These are phyloP conservation scores for Dipus sagitta DNA, from an alignment of 2,797 vertebrate genomes.

Conservation along the genomic window DNA sequence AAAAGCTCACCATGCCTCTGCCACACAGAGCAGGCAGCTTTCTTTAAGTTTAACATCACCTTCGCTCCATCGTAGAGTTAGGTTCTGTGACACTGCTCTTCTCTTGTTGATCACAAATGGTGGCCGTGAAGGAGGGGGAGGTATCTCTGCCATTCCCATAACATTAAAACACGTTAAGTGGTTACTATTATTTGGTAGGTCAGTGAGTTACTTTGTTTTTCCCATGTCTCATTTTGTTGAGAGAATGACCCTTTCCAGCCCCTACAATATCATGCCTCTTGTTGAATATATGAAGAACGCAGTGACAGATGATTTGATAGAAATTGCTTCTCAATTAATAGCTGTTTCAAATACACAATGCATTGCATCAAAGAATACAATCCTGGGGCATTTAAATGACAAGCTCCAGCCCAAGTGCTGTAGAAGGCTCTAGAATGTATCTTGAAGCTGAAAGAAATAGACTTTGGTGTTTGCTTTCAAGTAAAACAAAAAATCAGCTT, in stretches of 20 bases:
- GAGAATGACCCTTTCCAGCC: neutral
- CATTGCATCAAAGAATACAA: neutral
- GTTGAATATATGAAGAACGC: neutral
- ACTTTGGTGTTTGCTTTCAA: conserved; percentile 10
- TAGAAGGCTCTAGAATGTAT: neutral
- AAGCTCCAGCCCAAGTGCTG: neutral
- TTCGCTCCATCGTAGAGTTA: neutral
- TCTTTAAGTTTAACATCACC: neutral
- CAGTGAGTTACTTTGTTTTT: neutral
- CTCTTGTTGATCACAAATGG: neutral
- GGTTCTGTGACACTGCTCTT: no score
- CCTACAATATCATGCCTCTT: neutral
- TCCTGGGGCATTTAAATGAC: neutral
- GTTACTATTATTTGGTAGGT: neutral
- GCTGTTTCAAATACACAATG: neutral
- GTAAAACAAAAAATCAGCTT: neutral
- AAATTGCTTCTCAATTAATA: neutral
- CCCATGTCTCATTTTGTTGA: neutral
- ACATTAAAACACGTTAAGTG: neutral
- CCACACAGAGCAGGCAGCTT: neutral
- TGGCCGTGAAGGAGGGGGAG: neutral
- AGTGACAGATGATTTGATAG: neutral
- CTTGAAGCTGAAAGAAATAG: neutral
- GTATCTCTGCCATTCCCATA: neutral
- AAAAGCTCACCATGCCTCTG: neutral